Percentiles rank a stretch among this genome's conserved stretches.
Conservation (phyloP, 2,888 invertebrate genomes). For the Eristalinus aeneus region DNA sequence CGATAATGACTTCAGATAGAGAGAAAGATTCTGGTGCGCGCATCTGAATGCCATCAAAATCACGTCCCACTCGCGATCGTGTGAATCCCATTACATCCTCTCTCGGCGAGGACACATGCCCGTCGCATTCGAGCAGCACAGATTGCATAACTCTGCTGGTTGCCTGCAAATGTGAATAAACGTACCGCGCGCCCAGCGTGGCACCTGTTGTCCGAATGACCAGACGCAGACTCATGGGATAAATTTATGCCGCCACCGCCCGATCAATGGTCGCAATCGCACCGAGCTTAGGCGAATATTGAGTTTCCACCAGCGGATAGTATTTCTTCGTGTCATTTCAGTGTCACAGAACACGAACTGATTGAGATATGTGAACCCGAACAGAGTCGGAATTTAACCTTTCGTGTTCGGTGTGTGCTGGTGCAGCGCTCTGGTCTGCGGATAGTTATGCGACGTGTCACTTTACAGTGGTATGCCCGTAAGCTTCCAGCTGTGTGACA, state of each 20-base stretch:
- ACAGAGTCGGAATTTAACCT: constrained; percentile 68
- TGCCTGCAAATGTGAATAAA: constrained; percentile 28
- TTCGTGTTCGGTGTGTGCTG: constrained; percentile 37
- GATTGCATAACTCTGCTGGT: constrained; percentile 38
- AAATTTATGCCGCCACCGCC: constrained; percentile 68
- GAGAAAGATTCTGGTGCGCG: background rate
- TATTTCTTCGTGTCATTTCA: constrained; percentile 70
- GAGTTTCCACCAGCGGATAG: constrained; percentile 64
- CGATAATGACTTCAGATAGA: background rate
- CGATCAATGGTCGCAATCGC: constrained; percentile 63
- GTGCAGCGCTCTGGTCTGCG: background rate
- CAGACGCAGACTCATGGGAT: constrained; percentile 24
- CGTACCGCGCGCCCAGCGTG: constrained; percentile 54
- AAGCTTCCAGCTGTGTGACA: constrained; percentile 70
- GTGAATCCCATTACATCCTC: background rate
- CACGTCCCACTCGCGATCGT: background rate
- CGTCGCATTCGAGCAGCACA: background rate
- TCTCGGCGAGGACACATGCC: background rate
- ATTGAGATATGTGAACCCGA: constrained; percentile 70
- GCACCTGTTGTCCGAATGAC: constrained; percentile 61
- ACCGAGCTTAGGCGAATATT: constrained; percentile 40
- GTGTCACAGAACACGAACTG: constrained; percentile 70
- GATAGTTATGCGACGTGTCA: constrained; percentile 70
- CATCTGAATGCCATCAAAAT: background rate
- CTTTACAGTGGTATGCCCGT: constrained; percentile 66